Evolutionary conservation across 2,888 invertebrate species (phyloP).

Genomic region (Leucophenga montana): DNA sequence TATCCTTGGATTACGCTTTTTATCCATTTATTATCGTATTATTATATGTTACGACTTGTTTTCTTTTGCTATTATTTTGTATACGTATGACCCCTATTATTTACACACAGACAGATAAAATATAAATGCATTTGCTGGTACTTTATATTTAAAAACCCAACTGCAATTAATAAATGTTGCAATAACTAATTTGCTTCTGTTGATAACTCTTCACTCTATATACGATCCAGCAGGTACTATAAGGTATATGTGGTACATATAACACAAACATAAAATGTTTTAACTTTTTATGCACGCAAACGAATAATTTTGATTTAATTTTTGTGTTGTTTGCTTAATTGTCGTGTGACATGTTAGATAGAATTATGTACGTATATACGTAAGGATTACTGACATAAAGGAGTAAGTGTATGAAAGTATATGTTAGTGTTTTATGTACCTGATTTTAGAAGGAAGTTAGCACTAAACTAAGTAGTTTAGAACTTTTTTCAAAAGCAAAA

Average conservation of each 20-base stretch:
- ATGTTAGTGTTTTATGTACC: too few relatives aligned
- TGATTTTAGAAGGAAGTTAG: too few relatives aligned
- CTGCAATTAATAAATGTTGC: constrained; percentile 15
- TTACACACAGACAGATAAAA: too few relatives aligned
- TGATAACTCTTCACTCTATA: not conserved
- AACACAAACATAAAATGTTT: not conserved
- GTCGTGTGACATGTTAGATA: constrained; percentile 11
- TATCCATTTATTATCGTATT: constrained; percentile 19
- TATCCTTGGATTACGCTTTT: too few relatives aligned
- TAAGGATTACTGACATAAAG: too few relatives aligned
- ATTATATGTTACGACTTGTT: constrained; percentile 13
- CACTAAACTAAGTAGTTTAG: too few relatives aligned
- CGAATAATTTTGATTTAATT: constrained; percentile 20
- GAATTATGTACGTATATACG: not conserved
- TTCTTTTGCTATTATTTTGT: not conserved
- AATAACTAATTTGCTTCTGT: constrained; percentile 20
- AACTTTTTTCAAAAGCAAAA: too few relatives aligned
- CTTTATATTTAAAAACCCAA: not conserved
- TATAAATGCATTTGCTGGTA: too few relatives aligned
- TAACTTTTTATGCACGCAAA: constrained; percentile 18
- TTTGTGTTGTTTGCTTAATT: constrained; percentile 13
- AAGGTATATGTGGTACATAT: too few relatives aligned
- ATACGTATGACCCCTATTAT: not conserved
- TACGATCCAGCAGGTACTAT: too few relatives aligned
- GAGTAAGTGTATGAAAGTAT: too few relatives aligned